Evolutionary conservation across 2,888 invertebrate species (phyloP), one percentile per base, ranked within the genome.

Genomic region (Villa cingulata): DNA sequence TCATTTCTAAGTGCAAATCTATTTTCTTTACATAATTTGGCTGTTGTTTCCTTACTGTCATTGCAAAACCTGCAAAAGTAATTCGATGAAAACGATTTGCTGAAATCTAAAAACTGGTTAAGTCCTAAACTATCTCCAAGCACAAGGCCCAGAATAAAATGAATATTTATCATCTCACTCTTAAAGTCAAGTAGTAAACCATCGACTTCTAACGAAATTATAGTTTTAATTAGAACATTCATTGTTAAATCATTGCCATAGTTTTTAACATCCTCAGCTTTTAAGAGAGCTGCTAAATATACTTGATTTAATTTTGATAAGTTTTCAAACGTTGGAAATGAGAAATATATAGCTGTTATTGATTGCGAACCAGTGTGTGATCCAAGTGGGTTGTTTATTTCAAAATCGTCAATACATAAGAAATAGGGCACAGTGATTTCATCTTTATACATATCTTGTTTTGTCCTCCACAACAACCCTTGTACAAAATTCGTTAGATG

Each of bases 371-470:
- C n/a, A 10, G 54, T 42, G 40, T 57, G 44, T 9, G 56, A 52
- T 19, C 57, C 57, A 37, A 58, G 49, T n/a, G 57, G 54, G 44
- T 57, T 55, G 41, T 56, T 58, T 19, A 57, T 56, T 55, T 58
- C 58, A 37, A 55, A 56, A 51, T 56, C 57, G 48, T 58, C 55
- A 15, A 54, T 46, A 41, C 54, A 56, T 15, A 58, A 32, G 23
- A 55, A 54, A 51, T 50, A 55, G 7, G 55, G 55, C 14, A 57
- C 43, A 18, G 51, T 18, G 41, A 50, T 54, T 52, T 58, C 54
- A 39, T 51, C 43, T 17, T 51, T 52, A 49, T 55, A 55, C 14
- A 53, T 6, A 41, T 42, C 19, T 17, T 41, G 6, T 49, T 58
- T 57, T 18, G 47, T 45, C 51, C 54, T 55, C 57, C 58, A 58